Base-by-base conservation (phyloP, 2,888 invertebrate genomes). In the Reticulitermes lucifugus region DNA sequence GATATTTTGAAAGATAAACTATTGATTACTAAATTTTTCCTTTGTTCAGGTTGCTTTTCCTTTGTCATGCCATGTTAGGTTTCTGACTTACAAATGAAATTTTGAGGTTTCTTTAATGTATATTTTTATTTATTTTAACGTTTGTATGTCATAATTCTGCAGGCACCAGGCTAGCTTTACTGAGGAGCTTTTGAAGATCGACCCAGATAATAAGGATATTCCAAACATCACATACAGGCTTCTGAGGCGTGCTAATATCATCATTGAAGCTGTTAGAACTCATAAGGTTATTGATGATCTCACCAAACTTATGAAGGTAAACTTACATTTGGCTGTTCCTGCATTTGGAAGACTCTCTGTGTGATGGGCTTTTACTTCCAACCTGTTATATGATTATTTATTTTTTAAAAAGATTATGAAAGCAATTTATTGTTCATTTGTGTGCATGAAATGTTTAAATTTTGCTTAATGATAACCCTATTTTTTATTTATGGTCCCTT, bases 241-340 rank as follows among this genome's bases (percentile, higher is more conserved):
- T 59, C 86, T 93, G 18, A 90, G 91, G 75, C 91, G 96, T 83
- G 93, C 93, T n/a, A 93, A 94, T 88, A 90, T 93, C 84, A 93
- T 96, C 85, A 91, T 96, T 25, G 92, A 93, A 85, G 90, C 92
- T 14, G 91, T 96, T 0, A 92, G 93, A 85, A 91, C 93, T 84
- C 91, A 93, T 73, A 93, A 93, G 88, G 91, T 96, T 5, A 92
- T 95, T 41, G 93, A 93, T 82, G 92, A 93, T 87, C 89, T 92
- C 1, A 88, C 89, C 4, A 92, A 92, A 84, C 87, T 95, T 35
- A 90, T 91, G 84, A 92, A 91, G 89, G 91, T 91, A 89, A 84
- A 83, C 81, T 60, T 25, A 84, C 9, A 9, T 7, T 51, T 51
- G 84, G 12, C 4, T 14, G 6, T 35, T 25, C 25, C 25, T 25